A percentile compares a stretch with the other conserved stretches of the same genome.
Conservation (phyloP, 2,888 invertebrate genomes). For the Bellardia pandia region DNA sequence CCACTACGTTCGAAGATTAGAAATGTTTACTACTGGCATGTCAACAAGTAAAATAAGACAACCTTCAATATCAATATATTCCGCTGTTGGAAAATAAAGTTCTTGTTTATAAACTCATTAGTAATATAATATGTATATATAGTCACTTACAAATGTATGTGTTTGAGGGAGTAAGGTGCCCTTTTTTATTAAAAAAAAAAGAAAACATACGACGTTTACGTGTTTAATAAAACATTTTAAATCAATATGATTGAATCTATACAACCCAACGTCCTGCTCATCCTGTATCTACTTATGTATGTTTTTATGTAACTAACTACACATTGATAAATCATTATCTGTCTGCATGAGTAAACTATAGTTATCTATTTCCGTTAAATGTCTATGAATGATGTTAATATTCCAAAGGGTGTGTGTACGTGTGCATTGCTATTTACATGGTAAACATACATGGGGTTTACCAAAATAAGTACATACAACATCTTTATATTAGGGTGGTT, state of each 20-base stretch:
- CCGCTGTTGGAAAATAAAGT: too few relatives aligned
- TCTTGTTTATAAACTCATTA: too few relatives aligned
- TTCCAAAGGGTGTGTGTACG: background rate
- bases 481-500: background rate
- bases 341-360: background rate
- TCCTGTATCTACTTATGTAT: background rate
- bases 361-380: conserved; percentile 58
- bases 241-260: conserved; percentile 5
- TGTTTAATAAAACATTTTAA: background rate
- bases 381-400: conserved; percentile 24
- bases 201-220: background rate
- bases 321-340: background rate
- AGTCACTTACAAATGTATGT: too few relatives aligned
- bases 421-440: background rate
- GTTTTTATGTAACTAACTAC: too few relatives aligned
- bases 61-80: too few relatives aligned
- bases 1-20: too few relatives aligned
- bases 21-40: too few relatives aligned
- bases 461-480: background rate
- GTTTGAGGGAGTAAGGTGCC: background rate
- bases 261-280: conserved; percentile 1
- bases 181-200: too few relatives aligned
- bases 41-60: too few relatives aligned
- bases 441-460: conserved; percentile 7
- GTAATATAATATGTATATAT: too few relatives aligned